phyloP scores from a whole-genome alignment of 64 coral and sea anemone species.

The Montipora foliosa region DNA sequence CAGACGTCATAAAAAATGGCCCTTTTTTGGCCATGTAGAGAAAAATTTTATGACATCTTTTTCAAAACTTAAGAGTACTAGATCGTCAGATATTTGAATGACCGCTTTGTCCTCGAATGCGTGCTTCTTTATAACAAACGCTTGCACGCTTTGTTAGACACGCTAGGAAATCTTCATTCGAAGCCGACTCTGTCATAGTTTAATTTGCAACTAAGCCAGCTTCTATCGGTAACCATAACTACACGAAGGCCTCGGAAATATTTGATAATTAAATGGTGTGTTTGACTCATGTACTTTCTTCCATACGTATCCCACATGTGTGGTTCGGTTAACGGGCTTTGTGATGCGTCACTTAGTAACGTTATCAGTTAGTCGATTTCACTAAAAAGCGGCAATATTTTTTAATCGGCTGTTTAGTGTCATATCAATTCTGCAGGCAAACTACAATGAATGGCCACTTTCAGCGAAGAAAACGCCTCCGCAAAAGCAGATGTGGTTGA shows the following conservation, averaged over 20 bases:
- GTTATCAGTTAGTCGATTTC: too few species aligned
- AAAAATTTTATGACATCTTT: too few species aligned
- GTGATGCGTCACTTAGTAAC: not conserved
- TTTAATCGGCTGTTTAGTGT: not conserved
- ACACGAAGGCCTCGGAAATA: not conserved
- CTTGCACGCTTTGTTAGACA: not conserved
- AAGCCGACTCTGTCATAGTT: not conserved
- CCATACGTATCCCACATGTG: not conserved
- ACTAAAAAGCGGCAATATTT: not conserved
- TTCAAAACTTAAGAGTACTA: too few species aligned
- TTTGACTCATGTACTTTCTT: not conserved
- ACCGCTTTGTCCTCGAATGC: too few species aligned
- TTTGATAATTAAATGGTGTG: slow-evolving; percentile 15
- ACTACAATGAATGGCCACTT: too few species aligned
- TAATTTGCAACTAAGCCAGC: not conserved
- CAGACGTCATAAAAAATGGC: too few species aligned
- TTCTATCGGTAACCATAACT: not conserved
- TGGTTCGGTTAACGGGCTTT: slow-evolving; percentile 12
- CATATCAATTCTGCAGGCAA: too few species aligned
- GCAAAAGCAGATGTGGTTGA: too few species aligned
- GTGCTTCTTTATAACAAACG: too few species aligned
- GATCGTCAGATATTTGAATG: too few species aligned
- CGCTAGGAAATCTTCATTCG: not conserved
- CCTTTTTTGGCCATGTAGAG: too few species aligned
- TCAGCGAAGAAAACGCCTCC: too few species aligned